Conservation (phyloP, 2,888 invertebrate species). For the Hypomecis punctinalis region DNA sequence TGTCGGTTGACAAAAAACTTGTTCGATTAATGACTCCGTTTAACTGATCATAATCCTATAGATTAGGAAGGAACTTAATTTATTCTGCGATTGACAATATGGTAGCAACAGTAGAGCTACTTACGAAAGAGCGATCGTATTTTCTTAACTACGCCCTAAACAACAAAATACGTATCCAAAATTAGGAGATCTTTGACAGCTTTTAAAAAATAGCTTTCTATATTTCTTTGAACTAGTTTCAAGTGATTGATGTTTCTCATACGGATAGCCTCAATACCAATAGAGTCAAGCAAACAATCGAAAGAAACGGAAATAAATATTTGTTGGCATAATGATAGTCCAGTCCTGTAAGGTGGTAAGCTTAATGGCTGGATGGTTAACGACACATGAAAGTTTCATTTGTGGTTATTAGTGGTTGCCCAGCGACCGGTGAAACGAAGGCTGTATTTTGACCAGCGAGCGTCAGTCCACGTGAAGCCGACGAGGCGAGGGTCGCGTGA, state of each 20-base stretch:
- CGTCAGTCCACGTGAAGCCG: conserved; percentile 74
- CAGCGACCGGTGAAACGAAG: conserved; percentile 70
- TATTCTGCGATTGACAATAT: too few relatives aligned
- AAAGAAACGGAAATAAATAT: conserved; percentile 24
- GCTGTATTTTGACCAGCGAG: conserved; percentile 70
- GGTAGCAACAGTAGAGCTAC: too few relatives aligned
- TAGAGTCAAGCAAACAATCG: background rate
- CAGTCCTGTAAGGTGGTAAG: conserved; percentile 34
- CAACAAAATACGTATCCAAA: background rate
- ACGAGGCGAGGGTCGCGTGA: conserved; percentile 55
- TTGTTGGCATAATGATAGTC: conserved; percentile 26
- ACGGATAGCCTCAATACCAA: conserved; percentile 2
- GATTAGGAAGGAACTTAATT: too few relatives aligned
- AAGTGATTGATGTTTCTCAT: conserved; percentile 4
- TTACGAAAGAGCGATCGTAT: too few relatives aligned
- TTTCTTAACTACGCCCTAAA: too few relatives aligned
- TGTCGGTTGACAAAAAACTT: too few relatives aligned
- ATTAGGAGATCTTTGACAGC: background rate
- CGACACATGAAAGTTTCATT: conserved; percentile 73
- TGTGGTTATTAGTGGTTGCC: conserved; percentile 81
- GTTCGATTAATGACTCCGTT: too few relatives aligned
- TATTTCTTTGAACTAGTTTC: conserved; percentile 8
- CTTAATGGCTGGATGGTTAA: conserved; percentile 43
- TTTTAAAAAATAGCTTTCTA: background rate
- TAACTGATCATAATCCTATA: too few relatives aligned